Base-by-base conservation (phyloP, 2,888 invertebrate genomes). In the Masnerella sp. region DNA sequence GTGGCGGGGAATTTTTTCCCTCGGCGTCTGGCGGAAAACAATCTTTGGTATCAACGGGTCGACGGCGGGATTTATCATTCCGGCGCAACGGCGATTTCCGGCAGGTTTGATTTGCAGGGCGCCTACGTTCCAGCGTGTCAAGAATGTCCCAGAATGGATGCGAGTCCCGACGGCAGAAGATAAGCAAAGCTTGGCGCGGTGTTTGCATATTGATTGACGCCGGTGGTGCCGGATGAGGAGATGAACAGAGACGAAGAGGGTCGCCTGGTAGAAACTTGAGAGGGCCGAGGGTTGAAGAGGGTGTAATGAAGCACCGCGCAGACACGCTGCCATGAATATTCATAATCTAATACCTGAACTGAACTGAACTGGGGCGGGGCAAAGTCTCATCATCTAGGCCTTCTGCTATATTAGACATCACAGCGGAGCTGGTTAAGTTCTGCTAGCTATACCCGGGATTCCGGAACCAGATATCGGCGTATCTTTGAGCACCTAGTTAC, bases 261-360 rank as follows among this genome's bases (percentile, higher is more conserved):
- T 45, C 59, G 52, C 22, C 40, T 22, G 65, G 34, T 65, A 62
- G 73, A 67, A 68, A 71, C 64, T 68, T 56, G 74, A 65, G 71
- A 70, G 75, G 69, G 71, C 51, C 43, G 67, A 74, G 62, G 71
- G 72, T 51, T 28, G 78, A 74, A 78, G 81, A 82, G 82, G 82
- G 83, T 86, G 85, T 86, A 87, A 87, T 87, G 87, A 87, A 87
- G 86, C 85, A 84, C 86, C 85, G 85, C 82, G 84, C 85, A 85
- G 86, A 85, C 85, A 85, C 85, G 81, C 84, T 82, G 85, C 82
- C 87, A 87, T 87, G 87, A 87, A 87, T 87, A 87, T 87, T 87
- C 87, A 87, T 87, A 87, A 87, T 85, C 86, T 87, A 86, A 87
- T 87, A 87, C 85, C 86, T 86, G 87, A 86, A 86, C 83, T 80